Conservation (phyloP, 2,888 invertebrate genomes). For the Platynereis dumerilii region DNA sequence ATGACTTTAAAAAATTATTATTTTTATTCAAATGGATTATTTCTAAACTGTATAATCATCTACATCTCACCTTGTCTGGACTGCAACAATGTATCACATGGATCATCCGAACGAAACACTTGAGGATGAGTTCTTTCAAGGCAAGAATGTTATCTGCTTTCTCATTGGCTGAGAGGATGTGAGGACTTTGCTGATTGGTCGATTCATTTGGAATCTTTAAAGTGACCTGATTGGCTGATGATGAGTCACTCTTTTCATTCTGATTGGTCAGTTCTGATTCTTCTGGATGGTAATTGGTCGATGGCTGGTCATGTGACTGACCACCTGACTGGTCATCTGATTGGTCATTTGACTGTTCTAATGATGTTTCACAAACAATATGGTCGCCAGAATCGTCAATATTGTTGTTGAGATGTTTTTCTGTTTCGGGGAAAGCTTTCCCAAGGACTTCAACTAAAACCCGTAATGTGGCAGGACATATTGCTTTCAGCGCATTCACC, state of each 20-base stretch:
- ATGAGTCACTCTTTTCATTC: not conserved
- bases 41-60: too few species aligned
- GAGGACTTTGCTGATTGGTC: slow-evolving; percentile 31
- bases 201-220: slow-evolving; percentile 41
- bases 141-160: slow-evolving; percentile 58
- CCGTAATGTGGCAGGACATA: slow-evolving; percentile 71
- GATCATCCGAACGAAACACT: slow-evolving; percentile 69
- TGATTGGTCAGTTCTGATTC: not conserved
- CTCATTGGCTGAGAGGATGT: slow-evolving; percentile 1
- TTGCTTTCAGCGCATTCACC: slow-evolving; percentile 71
- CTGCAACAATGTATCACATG: slow-evolving; percentile 69
- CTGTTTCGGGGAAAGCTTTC: slow-evolving; percentile 15
- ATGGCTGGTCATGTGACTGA: slow-evolving; percentile 23
- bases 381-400: too few species aligned
- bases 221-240: not conserved
- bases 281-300: too few species aligned
- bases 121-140: slow-evolving; percentile 65
- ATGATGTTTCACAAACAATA: too few species aligned
- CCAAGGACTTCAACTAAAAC: slow-evolving; percentile 67
- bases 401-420: too few species aligned
- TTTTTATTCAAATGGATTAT: too few species aligned
- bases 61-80: slow-evolving; percentile 66
- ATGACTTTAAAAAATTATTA: too few species aligned
- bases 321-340: not conserved
- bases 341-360: too few species aligned